Evolutionary conservation across 1,140 invertebrate species (phyloP), one percentile per base, ranked within the genome.

Genomic region (Microplitis mediator): DNA sequence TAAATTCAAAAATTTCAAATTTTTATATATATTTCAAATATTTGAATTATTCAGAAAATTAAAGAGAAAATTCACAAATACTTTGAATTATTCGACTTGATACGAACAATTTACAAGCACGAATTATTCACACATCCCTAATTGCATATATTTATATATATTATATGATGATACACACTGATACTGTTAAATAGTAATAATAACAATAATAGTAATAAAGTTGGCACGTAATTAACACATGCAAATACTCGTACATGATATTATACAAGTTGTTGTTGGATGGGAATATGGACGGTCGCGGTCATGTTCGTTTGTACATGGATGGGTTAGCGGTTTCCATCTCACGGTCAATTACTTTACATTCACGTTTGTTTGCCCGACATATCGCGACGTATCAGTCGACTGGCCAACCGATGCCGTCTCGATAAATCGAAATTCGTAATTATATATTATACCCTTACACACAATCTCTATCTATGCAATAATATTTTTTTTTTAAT

Each of bases 391-490:
- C 71, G 56, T 60, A 72, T 72, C 71, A 72, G 64, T 72, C 71
- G 71, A 72, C 71, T 72, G 71, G 71, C 71, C 71, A 67, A 72
- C 63, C 52, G 71, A 72, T 72, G 64, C 71, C 63, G 71, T 67
- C 63, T 67, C 64, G 71, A 72, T 72, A 67, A 67, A 60, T 72
- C 8, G 31, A 72, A 50, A 50, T 39, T 16, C 16, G 11, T 54
- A 4, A 36, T 67, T 67, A 34, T 67, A 45, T 50, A 62, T 4
- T 54, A 54, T 54, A 54, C 51, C 51, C 51, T n/a, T 54, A 23
- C 23, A 23, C 23, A 23, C 51, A 54, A 4, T 54, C 51, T 54
- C 8, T 54, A 23, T 23, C 23, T 23, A 23, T 23, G 23, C 23
- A 23, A 23, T 23, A 23, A 23, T 1, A 23, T 23, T 23, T 23